Evolutionary conservation across 2,888 invertebrate species (phyloP), one percentile per base, ranked within the genome.

Genomic region (Parelbella ahira): DNA sequence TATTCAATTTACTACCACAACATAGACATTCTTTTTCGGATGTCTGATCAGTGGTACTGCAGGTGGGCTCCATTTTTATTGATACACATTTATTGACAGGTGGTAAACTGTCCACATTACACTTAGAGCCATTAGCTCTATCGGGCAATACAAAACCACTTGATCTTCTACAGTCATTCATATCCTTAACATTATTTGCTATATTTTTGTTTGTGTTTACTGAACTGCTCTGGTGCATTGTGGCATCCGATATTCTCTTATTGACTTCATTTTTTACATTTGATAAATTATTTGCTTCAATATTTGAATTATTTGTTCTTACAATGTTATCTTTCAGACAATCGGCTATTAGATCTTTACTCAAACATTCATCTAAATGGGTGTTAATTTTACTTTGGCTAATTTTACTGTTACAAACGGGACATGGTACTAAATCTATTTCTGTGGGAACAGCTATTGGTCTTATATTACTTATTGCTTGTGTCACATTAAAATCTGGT

Each of bases 351-450:
- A 78, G 50, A 20, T 71, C 75, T 57, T 63, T 81, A 50, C 82
- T 86, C 6, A 88, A 58, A 59, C 88, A 88, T 60, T 81, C 79
- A 62, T 88, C 84, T 53, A 88, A 53, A 58, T 88, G 88, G 28
- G 44, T 56, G 49, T 89, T 87, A 47, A 90, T 84, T 47, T 67
- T 53, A 28, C 53, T 53, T 45, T 54, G 60, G 23, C 53, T 54
- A 13, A 89, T 54, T 54, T 68, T 64, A 4, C 39, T 30, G 45
- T 66, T 68, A 59, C 91, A 91, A 38, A 88, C 64, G 4, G 89
- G 89, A 62, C 91, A 91, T 19, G 76, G 59, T 1, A 87, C 76
- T 45, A 63, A 48, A 9, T 61, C 45, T 4, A 37, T 20, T 23
- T 60, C 55, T 15, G 50, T 47, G 23, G 48, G 30, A 7, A 68